Base-by-base conservation (phyloP, 2,113 vertebrate genomes). In the Neotoma lepida region DNA sequence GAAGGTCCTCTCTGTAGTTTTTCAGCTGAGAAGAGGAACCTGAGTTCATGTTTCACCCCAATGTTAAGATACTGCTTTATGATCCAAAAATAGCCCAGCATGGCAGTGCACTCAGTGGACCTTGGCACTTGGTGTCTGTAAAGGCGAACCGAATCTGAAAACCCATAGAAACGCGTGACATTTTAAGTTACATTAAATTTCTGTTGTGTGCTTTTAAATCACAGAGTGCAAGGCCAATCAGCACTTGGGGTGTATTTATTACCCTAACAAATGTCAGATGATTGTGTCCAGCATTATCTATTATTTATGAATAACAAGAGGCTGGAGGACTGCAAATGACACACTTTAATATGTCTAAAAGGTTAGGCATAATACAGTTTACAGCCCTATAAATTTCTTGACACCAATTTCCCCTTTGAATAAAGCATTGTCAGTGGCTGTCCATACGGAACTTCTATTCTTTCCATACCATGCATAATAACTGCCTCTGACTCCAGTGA, bases 261-360 rank as follows among this genome's bases (percentile, higher is more conserved):
- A 95, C 86, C 78, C 94, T 96, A 96, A 92, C 76, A 95, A 95
- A 85, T 96, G 92, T 93, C 95, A 96, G 86, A 94, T 78, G 81
- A 56, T 90, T 94, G 95, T 88, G 96, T 2, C 66, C 92, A 95
- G 66, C 70, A 82, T 73, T 76, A 97, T 97, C 87, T 97, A 89
- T 96, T 96, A 97, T 96, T 94, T 88, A 97, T 94, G 70, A 64
- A 93, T 97, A 66, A 89, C 68, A 96, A 95, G 81, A 92, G 86
- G 93, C 77, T 86, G 15, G 4, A 88, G 81, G 92, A 58, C 84
- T 96, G 93, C 94, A 97, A 96, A 88, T 41, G 93, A 88, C 56
- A 94, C 2, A 49, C 44, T 97, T 95, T 97, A 95, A 84, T 97
- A 97, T 96, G 94, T 96, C 91, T 90, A 71, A 96, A 97, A n/a